phyloP scores from a whole-genome alignment of 30 jellyfish, hydroid and myxozoan genomes.

The Nemopilema nomurai region DNA sequence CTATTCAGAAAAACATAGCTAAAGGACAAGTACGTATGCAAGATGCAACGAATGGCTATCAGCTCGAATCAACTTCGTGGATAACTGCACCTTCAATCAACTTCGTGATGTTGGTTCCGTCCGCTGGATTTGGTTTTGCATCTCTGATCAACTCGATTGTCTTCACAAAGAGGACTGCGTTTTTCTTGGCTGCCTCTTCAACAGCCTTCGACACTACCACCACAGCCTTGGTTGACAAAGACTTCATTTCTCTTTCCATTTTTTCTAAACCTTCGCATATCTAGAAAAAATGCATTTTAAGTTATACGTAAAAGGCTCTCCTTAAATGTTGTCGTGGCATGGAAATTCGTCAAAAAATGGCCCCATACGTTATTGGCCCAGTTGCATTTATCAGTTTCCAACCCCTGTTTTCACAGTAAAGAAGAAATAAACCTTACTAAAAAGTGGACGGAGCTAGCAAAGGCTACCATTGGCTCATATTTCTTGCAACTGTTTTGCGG shows the following conservation, averaged over 20 bases:
- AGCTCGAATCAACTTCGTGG: too few species aligned
- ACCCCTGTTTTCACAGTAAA: too few species aligned
- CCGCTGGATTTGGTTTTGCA: conserved; percentile 7
- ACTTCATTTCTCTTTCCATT: neutral
- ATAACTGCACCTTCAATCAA: conserved; percentile 15
- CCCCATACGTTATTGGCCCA: too few species aligned
- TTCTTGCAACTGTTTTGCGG: too few species aligned
- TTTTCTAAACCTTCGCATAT: conserved; percentile 8
- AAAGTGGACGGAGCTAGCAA: too few species aligned
- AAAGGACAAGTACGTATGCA: too few species aligned
- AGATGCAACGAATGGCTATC: too few species aligned
- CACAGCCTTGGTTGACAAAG: neutral
- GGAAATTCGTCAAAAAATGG: too few species aligned
- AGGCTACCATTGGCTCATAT: too few species aligned
- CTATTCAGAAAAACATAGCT: neutral
- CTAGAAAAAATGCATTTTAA: neutral
- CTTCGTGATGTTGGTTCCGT: conserved; percentile 23
- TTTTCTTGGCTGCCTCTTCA: conserved; percentile 8
- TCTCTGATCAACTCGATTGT: conserved; percentile 13
- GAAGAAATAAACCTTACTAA: too few species aligned
- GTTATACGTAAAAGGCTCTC: neutral
- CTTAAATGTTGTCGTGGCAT: too few species aligned
- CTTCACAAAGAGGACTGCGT: conserved; percentile 22
- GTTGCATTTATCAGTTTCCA: too few species aligned
- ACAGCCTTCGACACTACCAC: conserved; percentile 13